Conservation (phyloP, 2,113 vertebrate species). For the Actenoides hombroni region DNA sequence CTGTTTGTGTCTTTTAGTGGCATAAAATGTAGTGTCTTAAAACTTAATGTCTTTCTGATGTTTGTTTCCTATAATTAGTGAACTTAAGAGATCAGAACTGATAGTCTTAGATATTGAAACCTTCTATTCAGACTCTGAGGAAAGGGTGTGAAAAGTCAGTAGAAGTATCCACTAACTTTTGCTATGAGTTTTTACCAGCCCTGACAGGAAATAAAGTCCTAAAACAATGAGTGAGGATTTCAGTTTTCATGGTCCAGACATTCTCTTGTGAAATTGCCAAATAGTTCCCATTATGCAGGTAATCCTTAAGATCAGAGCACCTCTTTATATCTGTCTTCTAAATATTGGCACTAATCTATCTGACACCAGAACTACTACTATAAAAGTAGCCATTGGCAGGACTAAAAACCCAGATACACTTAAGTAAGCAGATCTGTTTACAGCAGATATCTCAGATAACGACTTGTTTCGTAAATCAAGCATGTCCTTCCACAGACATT, state of each 20-base stretch:
- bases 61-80: not conserved
- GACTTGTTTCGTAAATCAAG: not conserved
- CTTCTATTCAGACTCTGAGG: not conserved
- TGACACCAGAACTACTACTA: not conserved
- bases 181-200: not conserved
- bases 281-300: not conserved
- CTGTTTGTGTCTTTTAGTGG: not conserved
- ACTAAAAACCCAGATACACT: not conserved
- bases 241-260: not conserved
- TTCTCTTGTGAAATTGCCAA: not conserved
- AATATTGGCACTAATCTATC: not conserved
- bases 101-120: not conserved
- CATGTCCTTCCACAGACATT: not conserved
- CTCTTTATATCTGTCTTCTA: not conserved
- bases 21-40: not conserved
- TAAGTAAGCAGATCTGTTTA: not conserved
- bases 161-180: not conserved
- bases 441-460: not conserved
- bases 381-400: not conserved
- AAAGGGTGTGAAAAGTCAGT: not conserved
- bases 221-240: not conserved
- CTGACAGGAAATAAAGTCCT: not conserved
- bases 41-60: not conserved
- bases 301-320: not conserved
- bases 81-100: not conserved